phyloP scores from a whole-genome alignment of 2,797 vertebrate genomes.

The Tarsius wallacei region DNA sequence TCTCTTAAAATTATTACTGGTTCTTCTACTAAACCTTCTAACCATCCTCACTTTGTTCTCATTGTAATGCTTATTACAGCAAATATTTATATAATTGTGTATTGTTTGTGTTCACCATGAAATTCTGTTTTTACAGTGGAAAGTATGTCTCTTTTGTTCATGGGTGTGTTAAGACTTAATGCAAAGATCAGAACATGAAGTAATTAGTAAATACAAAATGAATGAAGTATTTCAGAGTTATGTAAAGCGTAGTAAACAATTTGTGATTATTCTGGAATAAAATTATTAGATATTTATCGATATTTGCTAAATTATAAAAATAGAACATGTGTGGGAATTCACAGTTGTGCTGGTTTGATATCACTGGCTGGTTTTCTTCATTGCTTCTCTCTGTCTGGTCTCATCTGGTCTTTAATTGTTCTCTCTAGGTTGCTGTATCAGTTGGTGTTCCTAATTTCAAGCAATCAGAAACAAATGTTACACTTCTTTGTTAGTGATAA shows the following conservation, averaged over 20 bases:
- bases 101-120: not conserved
- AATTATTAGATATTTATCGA: not conserved
- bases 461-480: constrained; percentile 48
- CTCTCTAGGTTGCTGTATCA: constrained; percentile 13
- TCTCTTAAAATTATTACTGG: not conserved
- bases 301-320: not conserved
- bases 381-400: not conserved
- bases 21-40: not conserved
- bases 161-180: not conserved
- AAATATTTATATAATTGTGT: not conserved
- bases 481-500: constrained; percentile 10
- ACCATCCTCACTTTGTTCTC: not conserved
- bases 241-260: not conserved
- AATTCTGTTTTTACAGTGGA: not conserved
- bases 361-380: not conserved
- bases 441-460: constrained; percentile 39
- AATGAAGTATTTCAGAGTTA: not conserved
- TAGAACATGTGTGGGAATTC: not conserved
- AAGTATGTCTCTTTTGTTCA: not conserved
- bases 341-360: not conserved
- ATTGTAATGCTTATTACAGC: not conserved
- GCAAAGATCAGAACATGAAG: not conserved
- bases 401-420: constrained; percentile 42
- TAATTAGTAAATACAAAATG: not conserved
- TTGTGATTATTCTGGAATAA: not conserved